Percentiles rank a stretch among this genome's conserved stretches.
Conservation (phyloP, 2,888 invertebrate species). For the Erebia aethiops region DNA sequence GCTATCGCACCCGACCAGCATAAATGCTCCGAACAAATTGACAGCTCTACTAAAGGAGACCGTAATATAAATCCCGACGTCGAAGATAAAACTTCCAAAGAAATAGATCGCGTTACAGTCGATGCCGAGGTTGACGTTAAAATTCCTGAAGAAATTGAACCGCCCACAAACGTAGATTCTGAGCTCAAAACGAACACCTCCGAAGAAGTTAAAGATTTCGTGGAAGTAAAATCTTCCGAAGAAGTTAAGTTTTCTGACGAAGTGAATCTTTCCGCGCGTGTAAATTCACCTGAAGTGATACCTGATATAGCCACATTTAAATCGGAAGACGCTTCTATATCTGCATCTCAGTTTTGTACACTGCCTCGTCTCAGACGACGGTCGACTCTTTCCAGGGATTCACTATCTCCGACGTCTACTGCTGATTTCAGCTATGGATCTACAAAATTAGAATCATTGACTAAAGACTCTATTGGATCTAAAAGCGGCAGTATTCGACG, state of each 20-base stretch:
- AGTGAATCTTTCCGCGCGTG: not conserved
- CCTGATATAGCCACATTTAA: conserved; percentile 5
- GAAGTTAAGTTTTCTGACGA: conserved; percentile 6
- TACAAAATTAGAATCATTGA: conserved; percentile 33
- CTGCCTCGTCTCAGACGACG: conserved; percentile 63
- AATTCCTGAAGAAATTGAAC: conserved; percentile 12
- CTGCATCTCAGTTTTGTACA: conserved; percentile 58
- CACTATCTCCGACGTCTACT: conserved; percentile 42
- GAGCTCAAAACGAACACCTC: not conserved
- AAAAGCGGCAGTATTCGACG: conserved; percentile 54
- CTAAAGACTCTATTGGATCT: conserved; percentile 43
- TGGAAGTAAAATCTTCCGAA: conserved; percentile 4
- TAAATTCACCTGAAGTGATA: not conserved
- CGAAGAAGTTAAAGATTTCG: not conserved
- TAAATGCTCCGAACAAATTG: not conserved
- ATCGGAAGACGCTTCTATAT: conserved; percentile 27
- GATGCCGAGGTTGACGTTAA: conserved; percentile 19
- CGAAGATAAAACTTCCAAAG: conserved; percentile 13
- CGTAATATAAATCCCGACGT: conserved; percentile 20
- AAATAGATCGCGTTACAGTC: conserved; percentile 7
- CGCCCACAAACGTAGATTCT: not conserved
- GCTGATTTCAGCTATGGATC: conserved; percentile 36
- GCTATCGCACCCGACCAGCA: not conserved
- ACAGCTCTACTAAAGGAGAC: not conserved
- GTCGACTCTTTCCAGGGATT: conserved; percentile 45